Base-by-base conservation (phyloP, 2,113 vertebrate genomes). In the Chloroceryle aenea region DNA sequence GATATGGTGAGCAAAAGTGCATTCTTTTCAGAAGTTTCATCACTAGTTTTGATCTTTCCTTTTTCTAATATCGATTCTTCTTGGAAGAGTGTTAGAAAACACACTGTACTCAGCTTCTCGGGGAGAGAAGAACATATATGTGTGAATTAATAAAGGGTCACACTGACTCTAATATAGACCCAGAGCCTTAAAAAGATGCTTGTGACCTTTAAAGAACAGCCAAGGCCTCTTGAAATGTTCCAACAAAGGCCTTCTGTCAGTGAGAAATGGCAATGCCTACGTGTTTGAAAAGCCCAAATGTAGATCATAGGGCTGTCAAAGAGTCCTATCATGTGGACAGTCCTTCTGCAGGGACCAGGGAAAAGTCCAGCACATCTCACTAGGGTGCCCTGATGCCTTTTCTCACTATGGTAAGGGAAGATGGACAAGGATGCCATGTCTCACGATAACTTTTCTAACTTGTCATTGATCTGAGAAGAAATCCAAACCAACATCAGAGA, bases 1-100 rank as follows among this genome's bases (percentile, higher is more conserved):
- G 99, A 99, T 55, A 99, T 99, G 99, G 99, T 99, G 93, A 99
- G 99, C 10, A 72, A 58, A 66, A 81, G 13, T 9, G 4, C 1
- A 10, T 80, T 69, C 16, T 77, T 69, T 19, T 20, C 67, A 80
- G 27, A 80, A 21, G 79, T 88, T 83, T 42, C 58, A 66, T 47
- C 13, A 4, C n/a, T 47, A 38, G 47, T 47, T 73, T 86, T 47
- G 26, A 55, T 21, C 38, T 55, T 43, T 42, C 29, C 4, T 69
- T 85, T 84, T 75, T 40, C 26, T 38, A 18, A 15, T 38, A 4
- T 13, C 77, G 32, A 11, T 29, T 92, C 25, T 29, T 72, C 40
- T 40, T 23, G n/a, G 36, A 55, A 27, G 18, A 27, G 36, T 1
- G 2, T 61, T 77, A 55, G 50, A 47, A 58, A 88, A 42, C 25